A percentile compares a stretch with the other conserved stretches of the same genome.
Evolutionary conservation across 1,140 invertebrate genomes (phyloP).

Genomic region (Scaptomyza hsui): DNA sequence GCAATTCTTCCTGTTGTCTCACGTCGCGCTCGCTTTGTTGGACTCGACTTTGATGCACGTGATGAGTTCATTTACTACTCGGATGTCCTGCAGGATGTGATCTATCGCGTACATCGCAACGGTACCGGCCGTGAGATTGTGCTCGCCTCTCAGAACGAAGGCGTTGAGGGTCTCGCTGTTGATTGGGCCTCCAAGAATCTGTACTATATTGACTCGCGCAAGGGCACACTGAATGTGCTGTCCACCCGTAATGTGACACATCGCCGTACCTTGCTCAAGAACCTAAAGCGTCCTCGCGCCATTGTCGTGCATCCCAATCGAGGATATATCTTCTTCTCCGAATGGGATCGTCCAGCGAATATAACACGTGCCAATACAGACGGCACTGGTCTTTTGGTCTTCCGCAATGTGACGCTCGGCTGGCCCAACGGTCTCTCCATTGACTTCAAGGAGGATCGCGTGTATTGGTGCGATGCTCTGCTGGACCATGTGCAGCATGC

Average conservation of each 20-base stretch:
- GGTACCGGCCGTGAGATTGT: conserved; percentile 96
- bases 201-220: conserved; percentile 98
- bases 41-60: conserved; percentile 97
- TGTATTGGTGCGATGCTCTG: conserved; percentile 98
- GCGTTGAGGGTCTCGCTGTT: conserved; percentile 97
- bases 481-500: conserved; percentile 98
- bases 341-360: conserved; percentile 98
- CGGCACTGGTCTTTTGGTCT: conserved; percentile 93
- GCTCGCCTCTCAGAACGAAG: conserved; percentile 97
- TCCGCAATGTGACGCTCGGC: conserved; percentile 96
- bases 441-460: conserved; percentile 92
- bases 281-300: conserved; percentile 95
- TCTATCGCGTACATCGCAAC: conserved; percentile 95
- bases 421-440: conserved; percentile 98
- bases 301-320: conserved; percentile 98
- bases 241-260: conserved; percentile 94
- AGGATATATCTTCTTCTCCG: conserved; percentile 97
- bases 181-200: conserved; percentile 99
- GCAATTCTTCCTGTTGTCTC: conserved; percentile 96
- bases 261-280: conserved; percentile 92
- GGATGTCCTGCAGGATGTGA: conserved; percentile 98
- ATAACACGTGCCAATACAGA: conserved; percentile 96
- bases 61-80: conserved; percentile 98
- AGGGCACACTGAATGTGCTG: conserved; percentile 97
- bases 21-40: conserved; percentile 95